phyloP scores from a whole-genome alignment of 2,113 vertebrate genomes.

The Aythya baeri region DNA sequence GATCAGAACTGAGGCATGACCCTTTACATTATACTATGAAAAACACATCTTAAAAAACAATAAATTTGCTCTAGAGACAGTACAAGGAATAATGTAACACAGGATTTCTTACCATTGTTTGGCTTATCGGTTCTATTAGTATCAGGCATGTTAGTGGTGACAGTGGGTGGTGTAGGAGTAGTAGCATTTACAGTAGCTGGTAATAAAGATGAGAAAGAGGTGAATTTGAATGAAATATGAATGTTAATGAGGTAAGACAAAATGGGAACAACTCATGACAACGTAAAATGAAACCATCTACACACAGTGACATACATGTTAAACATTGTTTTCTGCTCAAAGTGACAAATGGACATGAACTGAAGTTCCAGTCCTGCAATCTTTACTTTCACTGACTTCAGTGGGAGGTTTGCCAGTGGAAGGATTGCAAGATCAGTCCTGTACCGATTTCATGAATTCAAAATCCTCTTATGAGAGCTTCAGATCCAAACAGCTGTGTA shows the following conservation, averaged over 20 bases:
- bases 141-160: constrained; percentile 92
- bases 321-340: constrained; percentile 31
- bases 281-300: constrained; percentile 54
- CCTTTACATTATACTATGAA: constrained; percentile 35
- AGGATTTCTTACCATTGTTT: constrained; percentile 85
- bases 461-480: constrained; percentile 41
- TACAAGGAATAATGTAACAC: constrained; percentile 72
- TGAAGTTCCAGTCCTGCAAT: background rate
- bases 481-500: background rate
- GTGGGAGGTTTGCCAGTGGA: constrained; percentile 1
- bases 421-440: constrained; percentile 19
- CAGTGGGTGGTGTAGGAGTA: constrained; percentile 86
- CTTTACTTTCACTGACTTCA: background rate
- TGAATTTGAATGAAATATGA: constrained; percentile 78
- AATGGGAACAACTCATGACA: constrained; percentile 72
- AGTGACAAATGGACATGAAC: constrained; percentile 28
- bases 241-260: constrained; percentile 77
- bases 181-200: constrained; percentile 84
- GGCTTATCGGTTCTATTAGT: constrained; percentile 88
- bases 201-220: constrained; percentile 83
- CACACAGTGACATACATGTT: constrained; percentile 42
- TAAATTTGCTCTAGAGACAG: constrained; percentile 50
- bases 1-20: constrained; percentile 24
- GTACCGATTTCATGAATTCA: constrained; percentile 29
- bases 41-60: constrained; percentile 56